These are phyloP conservation scores for Cyclopterus lumpus DNA, from an alignment of 2,797 vertebrate species.

Conservation along the genomic window DNA sequence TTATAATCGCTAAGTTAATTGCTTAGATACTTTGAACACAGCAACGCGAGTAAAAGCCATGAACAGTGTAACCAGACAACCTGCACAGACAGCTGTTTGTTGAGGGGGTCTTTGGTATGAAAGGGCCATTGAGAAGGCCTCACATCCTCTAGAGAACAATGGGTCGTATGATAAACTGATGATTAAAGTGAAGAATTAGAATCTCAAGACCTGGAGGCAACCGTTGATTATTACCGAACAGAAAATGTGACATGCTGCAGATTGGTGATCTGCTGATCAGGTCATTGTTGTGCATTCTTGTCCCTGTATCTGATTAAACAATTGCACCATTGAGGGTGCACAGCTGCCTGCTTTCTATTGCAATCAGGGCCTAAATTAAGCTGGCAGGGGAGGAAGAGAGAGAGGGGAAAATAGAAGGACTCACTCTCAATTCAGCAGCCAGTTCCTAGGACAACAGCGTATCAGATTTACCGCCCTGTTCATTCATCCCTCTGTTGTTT, in stretches of 20 bases:
- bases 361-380: constrained; percentile 61
- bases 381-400: constrained; percentile 38
- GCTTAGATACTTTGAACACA: not conserved
- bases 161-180: constrained; percentile 44
- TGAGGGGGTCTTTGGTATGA: constrained; percentile 22
- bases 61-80: constrained; percentile 2
- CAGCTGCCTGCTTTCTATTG: constrained; percentile 42
- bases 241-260: constrained; percentile 17
- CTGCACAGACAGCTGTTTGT: constrained; percentile 9
- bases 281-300: constrained; percentile 68
- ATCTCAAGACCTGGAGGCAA: constrained; percentile 9
- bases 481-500: constrained; percentile 65
- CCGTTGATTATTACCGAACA: constrained; percentile 15
- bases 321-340: constrained; percentile 46
- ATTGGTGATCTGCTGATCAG: constrained; percentile 52
- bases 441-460: constrained; percentile 47
- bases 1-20: not conserved
- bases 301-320: constrained; percentile 62
- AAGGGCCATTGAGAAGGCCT: constrained; percentile 40
- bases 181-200: constrained; percentile 27
- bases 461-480: constrained; percentile 64
- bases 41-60: not conserved
- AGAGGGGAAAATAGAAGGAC: constrained; percentile 51
- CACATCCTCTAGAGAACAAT: constrained; percentile 22
- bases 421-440: constrained; percentile 43